Evolutionary conservation across 2,113 vertebrate genomes (phyloP).

Genomic region (Pseudolaguvia tuberculata): DNA sequence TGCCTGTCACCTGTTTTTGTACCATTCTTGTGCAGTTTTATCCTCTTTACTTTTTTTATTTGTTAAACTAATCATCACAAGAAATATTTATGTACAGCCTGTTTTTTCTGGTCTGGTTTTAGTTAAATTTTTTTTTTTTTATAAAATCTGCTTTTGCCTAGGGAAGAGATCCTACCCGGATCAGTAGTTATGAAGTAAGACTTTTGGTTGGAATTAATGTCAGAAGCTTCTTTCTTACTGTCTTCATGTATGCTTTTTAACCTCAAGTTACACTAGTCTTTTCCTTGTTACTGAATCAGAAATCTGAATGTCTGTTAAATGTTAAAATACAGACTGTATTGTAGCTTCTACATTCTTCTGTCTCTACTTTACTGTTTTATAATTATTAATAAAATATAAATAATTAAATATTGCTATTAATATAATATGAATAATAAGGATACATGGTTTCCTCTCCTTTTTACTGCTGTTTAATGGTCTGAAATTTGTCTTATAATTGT

Average conservation of each 20-base stretch:
- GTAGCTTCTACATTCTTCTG: not conserved
- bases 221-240: not conserved
- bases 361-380: not conserved
- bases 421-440: not conserved
- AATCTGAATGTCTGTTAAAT: not conserved
- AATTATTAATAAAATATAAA: not conserved
- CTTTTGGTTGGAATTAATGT: no score
- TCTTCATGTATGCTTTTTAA: not conserved
- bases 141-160: no score
- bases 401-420: not conserved
- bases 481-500: not conserved
- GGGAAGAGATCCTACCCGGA: no score
- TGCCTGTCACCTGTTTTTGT: not conserved
- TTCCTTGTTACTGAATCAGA: no score
- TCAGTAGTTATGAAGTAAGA: no score
- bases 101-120: no score
- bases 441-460: no score
- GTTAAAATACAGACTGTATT: not conserved
- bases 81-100: no score
- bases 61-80: not conserved
- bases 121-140: no score
- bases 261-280: not conserved
- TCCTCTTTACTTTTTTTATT: no score
- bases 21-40: not conserved
- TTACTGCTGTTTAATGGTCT: not conserved